Evolutionary conservation across 2,888 invertebrate genomes (phyloP).

Genomic region (Lasioglossum villosulum): DNA sequence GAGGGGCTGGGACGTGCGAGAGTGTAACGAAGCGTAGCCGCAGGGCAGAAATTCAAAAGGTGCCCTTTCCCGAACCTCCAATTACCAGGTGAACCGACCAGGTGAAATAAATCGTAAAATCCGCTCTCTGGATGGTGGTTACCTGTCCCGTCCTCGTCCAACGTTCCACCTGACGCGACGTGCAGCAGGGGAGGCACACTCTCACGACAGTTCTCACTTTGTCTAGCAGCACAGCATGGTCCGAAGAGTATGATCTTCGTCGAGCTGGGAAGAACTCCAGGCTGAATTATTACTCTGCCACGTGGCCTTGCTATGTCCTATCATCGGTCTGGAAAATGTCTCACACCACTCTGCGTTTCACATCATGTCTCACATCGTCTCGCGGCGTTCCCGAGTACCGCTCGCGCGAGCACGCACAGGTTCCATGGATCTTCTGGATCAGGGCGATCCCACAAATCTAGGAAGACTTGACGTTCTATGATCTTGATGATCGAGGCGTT

Average conservation of each 20-base stretch:
- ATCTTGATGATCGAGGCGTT: not conserved
- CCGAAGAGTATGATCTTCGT: not conserved
- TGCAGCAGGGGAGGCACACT: not conserved
- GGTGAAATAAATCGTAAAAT: not conserved
- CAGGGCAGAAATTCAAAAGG: not conserved
- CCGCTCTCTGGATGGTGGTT: not conserved
- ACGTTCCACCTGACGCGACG: not conserved
- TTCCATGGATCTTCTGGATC: constrained; percentile 38
- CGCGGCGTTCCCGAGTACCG: constrained; percentile 36
- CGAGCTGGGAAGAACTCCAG: constrained; percentile 9
- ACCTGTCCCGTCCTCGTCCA: constrained; percentile 13
- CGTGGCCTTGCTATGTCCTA: constrained; percentile 51
- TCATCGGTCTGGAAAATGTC: constrained; percentile 51
- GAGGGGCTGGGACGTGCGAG: not conserved
- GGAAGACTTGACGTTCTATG: not conserved
- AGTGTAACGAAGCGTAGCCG: not conserved
- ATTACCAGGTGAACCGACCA: not conserved
- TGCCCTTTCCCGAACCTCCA: not conserved
- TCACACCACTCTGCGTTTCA: constrained; percentile 29
- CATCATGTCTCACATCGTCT: constrained; percentile 25
- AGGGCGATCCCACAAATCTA: not conserved
- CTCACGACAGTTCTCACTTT: not conserved
- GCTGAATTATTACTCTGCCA: constrained; percentile 38
- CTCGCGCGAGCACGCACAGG: constrained; percentile 49
- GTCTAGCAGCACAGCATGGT: constrained; percentile 26